These are phyloP conservation scores for Lasioglossum baleicum DNA, from an alignment of 1,140 invertebrate species.

Conservation along the genomic window DNA sequence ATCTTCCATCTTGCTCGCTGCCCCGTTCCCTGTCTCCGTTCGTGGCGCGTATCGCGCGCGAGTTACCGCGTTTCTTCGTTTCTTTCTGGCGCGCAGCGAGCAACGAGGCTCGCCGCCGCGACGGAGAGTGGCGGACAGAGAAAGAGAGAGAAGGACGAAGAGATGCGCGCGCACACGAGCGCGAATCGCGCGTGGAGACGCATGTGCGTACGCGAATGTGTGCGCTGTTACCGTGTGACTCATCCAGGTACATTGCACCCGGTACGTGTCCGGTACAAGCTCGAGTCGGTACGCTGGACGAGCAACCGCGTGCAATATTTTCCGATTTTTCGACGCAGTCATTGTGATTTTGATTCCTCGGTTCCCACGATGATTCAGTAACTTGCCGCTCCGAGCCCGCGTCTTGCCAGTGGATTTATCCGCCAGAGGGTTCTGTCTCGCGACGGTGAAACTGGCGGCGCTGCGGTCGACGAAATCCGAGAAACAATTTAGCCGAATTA, in stretches of 20 bases:
- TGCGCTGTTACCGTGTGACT: constrained; percentile 67
- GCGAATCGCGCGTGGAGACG: constrained; percentile 39
- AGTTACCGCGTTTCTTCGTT: constrained; percentile 11
- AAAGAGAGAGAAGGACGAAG: neutral
- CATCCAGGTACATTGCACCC: constrained; percentile 76
- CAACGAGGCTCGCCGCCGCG: too few relatives aligned
- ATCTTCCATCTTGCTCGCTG: constrained; percentile 64
- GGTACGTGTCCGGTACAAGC: constrained; percentile 68
- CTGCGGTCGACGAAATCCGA: too few relatives aligned
- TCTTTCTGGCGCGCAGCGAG: constrained; percentile 27
- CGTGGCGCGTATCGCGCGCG: too few relatives aligned
- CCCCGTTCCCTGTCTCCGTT: constrained; percentile 5
- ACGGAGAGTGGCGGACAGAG: too few relatives aligned
- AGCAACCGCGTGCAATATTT: constrained; percentile 60
- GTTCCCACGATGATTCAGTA: too few relatives aligned
- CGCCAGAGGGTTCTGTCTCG: too few relatives aligned
- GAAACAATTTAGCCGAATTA: too few relatives aligned
- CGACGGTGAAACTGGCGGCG: too few relatives aligned
- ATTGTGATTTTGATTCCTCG: too few relatives aligned
- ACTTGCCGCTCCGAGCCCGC: too few relatives aligned
- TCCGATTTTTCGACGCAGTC: constrained; percentile 46
- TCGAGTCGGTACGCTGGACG: constrained; percentile 57
- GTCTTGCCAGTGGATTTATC: too few relatives aligned
- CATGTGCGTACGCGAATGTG: constrained; percentile 43
- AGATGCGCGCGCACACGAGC: neutral